Evolutionary conservation across 2,113 vertebrate genomes (phyloP).

Genomic region (Tylochromis polylepis): DNA sequence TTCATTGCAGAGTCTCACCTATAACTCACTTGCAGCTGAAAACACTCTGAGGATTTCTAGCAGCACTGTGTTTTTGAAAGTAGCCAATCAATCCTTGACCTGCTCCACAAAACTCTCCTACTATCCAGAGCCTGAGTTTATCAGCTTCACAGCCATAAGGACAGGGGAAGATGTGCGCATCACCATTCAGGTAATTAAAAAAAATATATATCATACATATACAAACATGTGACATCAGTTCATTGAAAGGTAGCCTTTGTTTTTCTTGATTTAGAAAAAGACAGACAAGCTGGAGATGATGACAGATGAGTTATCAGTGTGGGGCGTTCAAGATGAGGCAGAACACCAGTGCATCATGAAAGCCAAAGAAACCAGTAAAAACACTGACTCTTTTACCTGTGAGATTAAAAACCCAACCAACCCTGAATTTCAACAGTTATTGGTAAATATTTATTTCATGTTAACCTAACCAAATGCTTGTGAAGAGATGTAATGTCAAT

Average conservation of each 20-base stretch:
- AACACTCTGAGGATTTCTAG: background rate
- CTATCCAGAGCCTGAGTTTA: constrained; percentile 66
- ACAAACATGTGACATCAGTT: background rate
- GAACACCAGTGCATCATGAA: constrained; percentile 64
- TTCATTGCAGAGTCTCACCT: constrained; percentile 47
- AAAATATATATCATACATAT: no score
- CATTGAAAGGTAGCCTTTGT: background rate
- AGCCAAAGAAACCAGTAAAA: constrained; percentile 53
- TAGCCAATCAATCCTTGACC: constrained; percentile 45
- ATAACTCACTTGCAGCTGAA: constrained; percentile 10
- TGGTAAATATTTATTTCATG: constrained; percentile 21
- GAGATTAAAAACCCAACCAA: constrained; percentile 20
- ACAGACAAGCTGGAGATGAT: constrained; percentile 81
- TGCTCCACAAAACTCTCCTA: constrained; percentile 49
- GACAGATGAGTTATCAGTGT: constrained; percentile 73
- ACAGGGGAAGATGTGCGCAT: constrained; percentile 7
- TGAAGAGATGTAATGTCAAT: background rate
- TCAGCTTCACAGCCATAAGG: constrained; percentile 23
- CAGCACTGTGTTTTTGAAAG: constrained; percentile 15
- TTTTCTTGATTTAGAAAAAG: constrained; percentile 76
- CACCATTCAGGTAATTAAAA: constrained; percentile 57
- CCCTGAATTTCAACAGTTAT: constrained; percentile 10
- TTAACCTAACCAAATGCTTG: background rate
- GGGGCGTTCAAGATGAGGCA: constrained; percentile 44
- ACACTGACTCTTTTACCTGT: constrained; percentile 77